Evolutionary conservation across 2,797 vertebrate genomes (phyloP), one percentile per base, ranked within the genome.

Genomic region (Limosa lapponica): DNA sequence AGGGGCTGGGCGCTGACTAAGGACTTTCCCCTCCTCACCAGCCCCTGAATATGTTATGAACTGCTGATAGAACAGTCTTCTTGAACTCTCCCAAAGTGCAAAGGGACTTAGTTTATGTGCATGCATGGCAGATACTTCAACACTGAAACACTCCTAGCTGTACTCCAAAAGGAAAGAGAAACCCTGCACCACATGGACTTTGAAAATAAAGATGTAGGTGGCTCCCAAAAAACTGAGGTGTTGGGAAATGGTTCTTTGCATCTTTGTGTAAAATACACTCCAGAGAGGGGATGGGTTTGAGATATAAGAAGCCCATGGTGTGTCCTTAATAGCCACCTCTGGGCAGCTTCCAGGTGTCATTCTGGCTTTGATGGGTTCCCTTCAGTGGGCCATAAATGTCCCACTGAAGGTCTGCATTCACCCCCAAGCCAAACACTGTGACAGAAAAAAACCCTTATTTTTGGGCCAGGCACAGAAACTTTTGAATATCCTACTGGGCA

Each of bases 151-250:
- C 23, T 55, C 59, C 19, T 32, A 65, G 11, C 8, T 67, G 13
- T 37, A 14, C 13, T 79, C 39, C 61, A n/a, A 82, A 65, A 32
- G 22, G 2, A 59, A 80, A 44, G 36, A 52, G 17, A 69, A 79
- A 83, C 1, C 5, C 3, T 1, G 1, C 3, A 54, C 3, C 6
- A 24, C 4, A 3, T 14, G 16, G 39, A 48, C 37, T 73, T 75
- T 54, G 13, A 69, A 69, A 62, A 22, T 30, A 36, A 72, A 57
- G 28, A 28, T 36, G 10, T 43, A 32, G 24, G 16, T 55, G 24
- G 11, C 41, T 46, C 34, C 17, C 4, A 46, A 78, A 85, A 75
- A 69, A 4, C 11, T 2, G 10, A 27, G 7, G 37, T 71, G 7
- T 20, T 73, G 39, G 8, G 13, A 82, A 43, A 49, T 28, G 2